These are phyloP conservation scores for Drosophila quadrilineata DNA, from an alignment of 1,140 invertebrate genomes.

Conservation along the genomic window DNA sequence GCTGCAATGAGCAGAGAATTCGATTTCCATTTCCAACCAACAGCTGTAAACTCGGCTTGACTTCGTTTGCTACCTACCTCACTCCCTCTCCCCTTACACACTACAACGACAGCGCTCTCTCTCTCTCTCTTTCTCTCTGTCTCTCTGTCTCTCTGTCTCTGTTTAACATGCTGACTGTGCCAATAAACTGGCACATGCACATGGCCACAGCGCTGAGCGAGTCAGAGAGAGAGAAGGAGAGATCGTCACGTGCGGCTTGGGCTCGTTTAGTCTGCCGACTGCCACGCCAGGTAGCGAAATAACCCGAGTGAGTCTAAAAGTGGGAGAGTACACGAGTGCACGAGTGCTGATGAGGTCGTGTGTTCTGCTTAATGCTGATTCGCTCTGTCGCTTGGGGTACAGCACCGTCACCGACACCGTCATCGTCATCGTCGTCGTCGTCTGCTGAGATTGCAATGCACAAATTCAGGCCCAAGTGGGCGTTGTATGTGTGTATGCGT, in stretches of 20 bases:
- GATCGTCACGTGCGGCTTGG: conserved; percentile 31
- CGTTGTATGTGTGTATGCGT: conserved; percentile 30
- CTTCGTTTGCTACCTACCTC: neutral
- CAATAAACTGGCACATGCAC: conserved; percentile 26
- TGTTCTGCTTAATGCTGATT: conserved; percentile 4
- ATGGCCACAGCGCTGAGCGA: neutral
- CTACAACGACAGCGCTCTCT: neutral
- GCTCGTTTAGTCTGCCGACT: conserved; percentile 10
- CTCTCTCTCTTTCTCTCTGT: neutral
- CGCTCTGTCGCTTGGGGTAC: conserved; percentile 32
- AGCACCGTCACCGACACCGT: no score
- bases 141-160: neutral
- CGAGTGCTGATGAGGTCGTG: neutral
- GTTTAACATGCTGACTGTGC: no score
- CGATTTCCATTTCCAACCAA: no score
- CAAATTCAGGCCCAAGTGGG: conserved; percentile 51
- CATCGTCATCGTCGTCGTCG: no score
- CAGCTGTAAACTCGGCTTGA: neutral
- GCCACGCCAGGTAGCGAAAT: neutral
- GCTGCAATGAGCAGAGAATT: no score
- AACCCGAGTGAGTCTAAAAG: conserved; percentile 4
- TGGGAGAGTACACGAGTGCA: neutral
- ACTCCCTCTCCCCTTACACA: no score
- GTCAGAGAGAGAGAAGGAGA: no score
- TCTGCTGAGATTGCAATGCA: conserved; percentile 52